Conservation (phyloP, 2,797 vertebrate genomes). For the Agapornis canus region DNA sequence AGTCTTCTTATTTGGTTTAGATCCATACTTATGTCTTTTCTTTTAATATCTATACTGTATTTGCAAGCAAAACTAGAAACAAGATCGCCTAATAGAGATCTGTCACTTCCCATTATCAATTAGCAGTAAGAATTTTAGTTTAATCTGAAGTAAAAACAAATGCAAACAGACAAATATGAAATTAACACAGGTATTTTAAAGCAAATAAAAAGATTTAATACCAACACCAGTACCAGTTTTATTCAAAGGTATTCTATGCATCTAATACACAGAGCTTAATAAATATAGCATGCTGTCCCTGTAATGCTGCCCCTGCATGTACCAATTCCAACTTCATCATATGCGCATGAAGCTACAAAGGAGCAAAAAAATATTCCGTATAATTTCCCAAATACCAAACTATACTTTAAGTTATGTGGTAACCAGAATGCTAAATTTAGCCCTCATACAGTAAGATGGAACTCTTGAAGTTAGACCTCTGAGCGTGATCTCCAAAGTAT, state of each 20-base stretch:
- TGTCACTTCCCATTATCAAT: background rate
- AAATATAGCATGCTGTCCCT: background rate
- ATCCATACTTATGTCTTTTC: background rate
- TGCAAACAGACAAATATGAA: background rate
- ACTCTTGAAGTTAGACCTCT: background rate
- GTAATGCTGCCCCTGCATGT: background rate
- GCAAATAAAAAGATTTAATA: background rate
- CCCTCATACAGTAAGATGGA: background rate
- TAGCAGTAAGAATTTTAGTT: background rate
- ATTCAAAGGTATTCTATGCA: background rate
- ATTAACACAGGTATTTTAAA: background rate
- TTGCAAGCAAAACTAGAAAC: background rate
- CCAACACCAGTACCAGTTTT: background rate
- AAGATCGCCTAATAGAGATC: background rate
- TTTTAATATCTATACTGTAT: background rate
- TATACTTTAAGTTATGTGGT: background rate
- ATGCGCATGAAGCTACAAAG: background rate
- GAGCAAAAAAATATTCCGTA: background rate
- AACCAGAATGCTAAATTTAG: background rate
- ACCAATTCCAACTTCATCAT: background rate
- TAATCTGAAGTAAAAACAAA: background rate
- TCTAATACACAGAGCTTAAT: background rate
- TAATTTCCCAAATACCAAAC: background rate
- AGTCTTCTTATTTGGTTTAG: background rate
- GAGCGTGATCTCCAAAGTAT: background rate